Evolutionary conservation across 2,113 vertebrate species (phyloP), one percentile per base, ranked within the genome.

Genomic region (Agelaius phoeniceus): DNA sequence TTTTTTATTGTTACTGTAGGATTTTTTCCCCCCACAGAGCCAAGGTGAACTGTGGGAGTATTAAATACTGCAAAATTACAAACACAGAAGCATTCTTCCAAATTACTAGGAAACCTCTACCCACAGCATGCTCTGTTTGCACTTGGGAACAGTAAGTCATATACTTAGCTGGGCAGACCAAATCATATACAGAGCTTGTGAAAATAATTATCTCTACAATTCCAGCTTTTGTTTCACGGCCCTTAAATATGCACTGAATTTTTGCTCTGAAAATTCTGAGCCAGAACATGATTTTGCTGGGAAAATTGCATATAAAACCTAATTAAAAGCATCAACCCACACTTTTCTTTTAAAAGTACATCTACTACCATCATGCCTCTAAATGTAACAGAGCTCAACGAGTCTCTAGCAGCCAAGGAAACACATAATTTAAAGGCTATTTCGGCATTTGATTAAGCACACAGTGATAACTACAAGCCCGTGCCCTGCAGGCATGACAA

Each of bases 311-410:
- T 46, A 92, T 69, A 61, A 90, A 96, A 65, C 46, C 66, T 68
- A 97, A 97, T 93, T 93, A 89, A 96, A 96, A 95, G 71, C 90
- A 94, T 84, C 94, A 93, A 41, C 74, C 88, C 84, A 86, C 84
- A 77, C 76, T 94, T 95, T 85, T 96, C 78, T 95, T 96, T 90
- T 96, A 85, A 97, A 97, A 96, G 79, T 93, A 77, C 78, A 94
- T 94, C 91, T 93, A 85, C 85, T 96, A 88, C 72, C 71, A 86
- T 82, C 71, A 41, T 86, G 54, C 62, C 79, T 96, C 54, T 84
- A 83, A 93, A 66, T 59, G 95, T 48, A 96, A 72, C 52, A 30
- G 87, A 96, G 96, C 94, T 95, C 91, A 97, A 75, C 84, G 93
- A 95, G 66, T 92, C 55, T 92, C 48, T 69, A 96, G 94, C 69